A percentile compares a stretch with the other conserved stretches of the same genome.
Conservation (phyloP, 2,888 invertebrate genomes). For the Danaus chrysippus region DNA sequence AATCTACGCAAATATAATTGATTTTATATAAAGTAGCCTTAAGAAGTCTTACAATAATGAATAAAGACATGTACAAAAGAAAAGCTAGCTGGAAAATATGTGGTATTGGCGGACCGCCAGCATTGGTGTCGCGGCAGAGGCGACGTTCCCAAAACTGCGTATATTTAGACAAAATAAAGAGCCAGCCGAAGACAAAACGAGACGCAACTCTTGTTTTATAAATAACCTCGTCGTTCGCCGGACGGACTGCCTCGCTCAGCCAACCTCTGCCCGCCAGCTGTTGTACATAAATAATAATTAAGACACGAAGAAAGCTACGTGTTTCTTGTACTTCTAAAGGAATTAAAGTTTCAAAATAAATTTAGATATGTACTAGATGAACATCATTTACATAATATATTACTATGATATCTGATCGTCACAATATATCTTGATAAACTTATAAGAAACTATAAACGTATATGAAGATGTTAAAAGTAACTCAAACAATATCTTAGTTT, state of each 20-base stretch:
- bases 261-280: slow-evolving; percentile 76
- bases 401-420: too few species aligned
- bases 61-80: slow-evolving; percentile 56
- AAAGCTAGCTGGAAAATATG: slow-evolving; percentile 62
- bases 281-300: slow-evolving; percentile 78
- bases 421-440: too few species aligned
- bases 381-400: too few species aligned
- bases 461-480: too few species aligned
- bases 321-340: slow-evolving; percentile 34
- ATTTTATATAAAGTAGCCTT: not conserved
- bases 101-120: slow-evolving; percentile 66
- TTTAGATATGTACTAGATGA: not conserved
- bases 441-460: too few species aligned
- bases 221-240: slow-evolving; percentile 76
- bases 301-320: slow-evolving; percentile 69
- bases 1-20: not conserved
- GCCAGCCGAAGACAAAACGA: slow-evolving; percentile 78
- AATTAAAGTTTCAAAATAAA: slow-evolving; percentile 33
- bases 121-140: slow-evolving; percentile 66
- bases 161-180: slow-evolving; percentile 80
- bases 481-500: too few species aligned
- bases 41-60: slow-evolving; percentile 36
- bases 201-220: slow-evolving; percentile 78
- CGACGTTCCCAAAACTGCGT: slow-evolving; percentile 78
- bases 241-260: slow-evolving; percentile 64